A percentile compares a stretch with the other conserved stretches of the same genome.
phyloP scores from a whole-genome alignment of 2,888 invertebrate species.

The Itoplectis maculator region DNA sequence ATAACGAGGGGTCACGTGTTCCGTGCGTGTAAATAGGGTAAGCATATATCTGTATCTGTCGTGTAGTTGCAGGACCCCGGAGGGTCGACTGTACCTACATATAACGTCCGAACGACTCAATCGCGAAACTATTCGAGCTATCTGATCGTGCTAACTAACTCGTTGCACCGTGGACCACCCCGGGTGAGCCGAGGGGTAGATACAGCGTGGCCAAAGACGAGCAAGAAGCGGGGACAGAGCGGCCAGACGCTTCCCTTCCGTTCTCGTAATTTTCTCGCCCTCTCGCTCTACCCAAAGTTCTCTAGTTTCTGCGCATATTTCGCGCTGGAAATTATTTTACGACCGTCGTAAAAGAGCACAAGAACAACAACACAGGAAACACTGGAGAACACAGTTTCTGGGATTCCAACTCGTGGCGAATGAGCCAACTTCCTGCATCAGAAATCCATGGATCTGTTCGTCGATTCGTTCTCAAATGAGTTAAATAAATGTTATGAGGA shows the following conservation, averaged over 20 bases:
- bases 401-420: too few species aligned
- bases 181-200: constrained; percentile 36
- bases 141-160: constrained; percentile 59
- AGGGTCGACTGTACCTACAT: not conserved
- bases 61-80: not conserved
- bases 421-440: too few species aligned
- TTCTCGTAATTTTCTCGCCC: too few species aligned
- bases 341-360: too few species aligned
- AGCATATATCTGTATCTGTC: not conserved
- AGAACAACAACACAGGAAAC: too few species aligned
- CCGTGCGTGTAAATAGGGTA: not conserved
- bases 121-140: constrained; percentile 61
- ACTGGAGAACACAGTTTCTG: too few species aligned
- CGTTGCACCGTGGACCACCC: constrained; percentile 49
- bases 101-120: constrained; percentile 37
- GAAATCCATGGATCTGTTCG: too few species aligned
- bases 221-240: constrained; percentile 3
- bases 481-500: too few species aligned
- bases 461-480: too few species aligned
- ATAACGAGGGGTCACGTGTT: constrained; percentile 5
- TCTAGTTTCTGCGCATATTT: not conserved
- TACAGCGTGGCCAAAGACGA: not conserved
- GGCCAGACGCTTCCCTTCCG: not conserved
- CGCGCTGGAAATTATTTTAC: not conserved
- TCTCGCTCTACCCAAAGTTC: not conserved